These are phyloP conservation scores for Drosophila paulistorum DNA, from an alignment of 1,140 invertebrate species.

Conservation along the genomic window DNA sequence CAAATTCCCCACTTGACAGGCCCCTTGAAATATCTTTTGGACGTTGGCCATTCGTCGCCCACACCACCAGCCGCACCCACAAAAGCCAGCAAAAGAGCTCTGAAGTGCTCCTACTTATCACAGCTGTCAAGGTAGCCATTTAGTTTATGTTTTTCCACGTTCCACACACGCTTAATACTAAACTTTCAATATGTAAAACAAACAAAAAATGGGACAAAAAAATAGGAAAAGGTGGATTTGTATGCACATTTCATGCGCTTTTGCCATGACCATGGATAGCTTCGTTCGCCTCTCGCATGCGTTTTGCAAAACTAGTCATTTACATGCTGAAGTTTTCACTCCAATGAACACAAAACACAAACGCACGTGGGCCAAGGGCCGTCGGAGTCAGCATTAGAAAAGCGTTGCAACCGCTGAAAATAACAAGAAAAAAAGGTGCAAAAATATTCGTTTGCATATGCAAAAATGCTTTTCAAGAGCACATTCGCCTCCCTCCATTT, in stretches of 20 bases:
- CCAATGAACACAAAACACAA: conserved; percentile 55
- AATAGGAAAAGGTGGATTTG: not conserved
- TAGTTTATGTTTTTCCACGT: conserved; percentile 21
- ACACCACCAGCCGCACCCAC: not conserved
- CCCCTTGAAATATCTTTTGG: not conserved
- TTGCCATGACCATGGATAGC: conserved; percentile 3
- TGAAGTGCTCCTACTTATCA: conserved; percentile 19
- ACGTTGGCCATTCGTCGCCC: conserved; percentile 11
- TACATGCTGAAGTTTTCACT: conserved; percentile 62
- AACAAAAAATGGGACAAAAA: not conserved
- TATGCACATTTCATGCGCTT: conserved; percentile 5
- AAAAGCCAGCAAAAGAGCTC: not conserved
- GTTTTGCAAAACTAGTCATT: conserved; percentile 55
- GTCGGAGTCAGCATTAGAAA: conserved; percentile 16
- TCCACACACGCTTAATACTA: not conserved
- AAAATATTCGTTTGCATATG: conserved; percentile 60
- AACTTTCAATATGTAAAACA: conserved; percentile 19
- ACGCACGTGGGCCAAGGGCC: conserved; percentile 28
- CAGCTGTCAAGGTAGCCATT: not conserved
- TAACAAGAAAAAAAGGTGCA: conserved; percentile 23
- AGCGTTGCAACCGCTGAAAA: conserved; percentile 28
- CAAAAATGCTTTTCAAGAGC: conserved; percentile 38
- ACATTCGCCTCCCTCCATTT: not conserved
- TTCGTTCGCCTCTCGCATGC: not conserved
- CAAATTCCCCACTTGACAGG: not conserved